Evolutionary conservation across 2,888 invertebrate genomes (phyloP), one percentile per base, ranked within the genome.

Genomic region (Metallyticus violacea): DNA sequence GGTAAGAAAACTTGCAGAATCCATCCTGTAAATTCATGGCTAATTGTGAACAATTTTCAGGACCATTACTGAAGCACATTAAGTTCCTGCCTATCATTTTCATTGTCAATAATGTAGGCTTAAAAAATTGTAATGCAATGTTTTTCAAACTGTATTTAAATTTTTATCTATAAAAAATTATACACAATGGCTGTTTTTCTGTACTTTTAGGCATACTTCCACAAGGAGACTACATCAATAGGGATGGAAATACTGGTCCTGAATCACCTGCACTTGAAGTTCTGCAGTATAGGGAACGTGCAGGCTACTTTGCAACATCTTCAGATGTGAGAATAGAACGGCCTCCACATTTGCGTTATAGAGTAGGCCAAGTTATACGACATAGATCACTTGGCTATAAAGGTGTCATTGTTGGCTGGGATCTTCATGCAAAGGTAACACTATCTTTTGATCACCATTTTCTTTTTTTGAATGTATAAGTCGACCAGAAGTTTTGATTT

Each of bases 351-450:
- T 91, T 93, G 2, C 90, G 91, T 83, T 93, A 90, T 89, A 90
- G 92, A 27, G 91, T 94, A 26, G 94, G 94, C 1, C 93, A 94
- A 90, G 93, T 93, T 30, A 91, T 93, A 77, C 89, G 90, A 87
- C 93, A 93, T 88, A 92, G 91, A 88, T 88, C 89, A 7, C 91
- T 91, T 90, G 92, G 92, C 28, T 93, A 92, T 88, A 89, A 92
- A 88, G 94, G 92, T 1, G 93, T 94, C 15, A 92, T 94, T 83
- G 90, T 93, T 77, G 93, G 93, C 77, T 94, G 93, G 93, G 93
- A 94, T 90, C 89, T 90, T 85, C 89, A 89, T 77, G 92, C 92
- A 6, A 91, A 89, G 89, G 92, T 91, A 87, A 80, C 26, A 27
- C 4, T n/a, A n/a, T n/a, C n/a, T n/a, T n/a, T n/a, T n/a, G n/a